A percentile compares a stretch with the other conserved stretches of the same genome.
These are phyloP conservation scores for Bombylius discolor DNA, from an alignment of 2,888 invertebrate species.

Conservation along the genomic window DNA sequence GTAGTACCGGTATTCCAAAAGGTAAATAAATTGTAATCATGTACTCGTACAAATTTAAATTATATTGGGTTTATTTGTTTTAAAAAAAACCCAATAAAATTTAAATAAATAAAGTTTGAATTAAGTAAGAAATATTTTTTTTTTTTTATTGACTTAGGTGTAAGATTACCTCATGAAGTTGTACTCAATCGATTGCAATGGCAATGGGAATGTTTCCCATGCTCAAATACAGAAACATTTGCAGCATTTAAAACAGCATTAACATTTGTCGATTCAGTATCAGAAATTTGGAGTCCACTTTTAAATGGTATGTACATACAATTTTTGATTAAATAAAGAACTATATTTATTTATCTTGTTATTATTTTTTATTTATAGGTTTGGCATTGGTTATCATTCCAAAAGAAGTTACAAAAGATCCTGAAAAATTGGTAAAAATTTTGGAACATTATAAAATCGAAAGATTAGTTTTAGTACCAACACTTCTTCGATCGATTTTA, in stretches of 20 bases:
- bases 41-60: too few species aligned
- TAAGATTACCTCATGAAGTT: constrained; percentile 62
- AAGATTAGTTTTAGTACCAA: constrained; percentile 74
- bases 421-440: constrained; percentile 55
- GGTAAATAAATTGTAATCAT: constrained; percentile 37
- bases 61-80: too few species aligned
- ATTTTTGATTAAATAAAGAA: too few species aligned
- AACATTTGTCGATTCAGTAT: constrained; percentile 81
- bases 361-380: constrained; percentile 18
- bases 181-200: constrained; percentile 73
- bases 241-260: constrained; percentile 84
- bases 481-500: constrained; percentile 62
- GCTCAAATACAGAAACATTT: constrained; percentile 47
- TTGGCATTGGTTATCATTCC: constrained; percentile 60
- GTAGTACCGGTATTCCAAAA: constrained; percentile 81
- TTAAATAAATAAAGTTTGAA: too few species aligned
- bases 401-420: constrained; percentile 59
- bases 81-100: too few species aligned
- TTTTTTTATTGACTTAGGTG: constrained; percentile 41
- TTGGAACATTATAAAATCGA: constrained; percentile 63
- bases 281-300: constrained; percentile 78
- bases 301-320: constrained; percentile 42
- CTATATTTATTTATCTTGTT: background rate
- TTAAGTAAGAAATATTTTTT: too few species aligned
- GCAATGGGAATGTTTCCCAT: constrained; percentile 78